Conservation (phyloP, 2,797 vertebrate species). For the Zonotrichia albicollis region DNA sequence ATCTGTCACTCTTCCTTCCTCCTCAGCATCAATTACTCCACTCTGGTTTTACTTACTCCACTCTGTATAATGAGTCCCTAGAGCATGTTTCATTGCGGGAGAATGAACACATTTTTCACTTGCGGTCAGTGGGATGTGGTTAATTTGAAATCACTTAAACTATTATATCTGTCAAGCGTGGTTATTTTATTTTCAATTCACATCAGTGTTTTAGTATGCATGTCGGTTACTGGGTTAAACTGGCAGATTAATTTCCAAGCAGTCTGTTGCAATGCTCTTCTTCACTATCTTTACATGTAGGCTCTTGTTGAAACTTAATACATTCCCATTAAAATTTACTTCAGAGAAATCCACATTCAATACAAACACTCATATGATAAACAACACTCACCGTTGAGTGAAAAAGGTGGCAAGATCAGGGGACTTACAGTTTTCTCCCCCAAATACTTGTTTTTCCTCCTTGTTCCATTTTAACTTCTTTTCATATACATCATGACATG, state of each 20-base stretch:
- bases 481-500: background rate
- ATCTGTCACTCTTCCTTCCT: slow-evolving; percentile 79
- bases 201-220: slow-evolving; percentile 79
- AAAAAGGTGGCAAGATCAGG: background rate
- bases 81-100: slow-evolving; percentile 84
- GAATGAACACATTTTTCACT: slow-evolving; percentile 82
- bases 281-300: slow-evolving; percentile 45
- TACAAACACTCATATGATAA: slow-evolving; percentile 24
- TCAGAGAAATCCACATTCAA: background rate
- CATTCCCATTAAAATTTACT: slow-evolving; percentile 53
- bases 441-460: background rate
- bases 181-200: slow-evolving; percentile 86
- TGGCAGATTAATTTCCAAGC: slow-evolving; percentile 78
- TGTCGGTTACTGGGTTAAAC: slow-evolving; percentile 79
- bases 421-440: background rate
- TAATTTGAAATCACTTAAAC: slow-evolving; percentile 91
- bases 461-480: background rate
- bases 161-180: slow-evolving; percentile 86
- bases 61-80: slow-evolving; percentile 86
- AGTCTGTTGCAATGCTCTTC: slow-evolving; percentile 62
- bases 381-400: background rate
- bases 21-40: slow-evolving; percentile 84
- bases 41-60: slow-evolving; percentile 81
- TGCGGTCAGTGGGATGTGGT: slow-evolving; percentile 84
- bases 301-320: slow-evolving; percentile 61